Conservation (phyloP, 1,140 invertebrate species). For the Caenorhabditis remanei region DNA sequence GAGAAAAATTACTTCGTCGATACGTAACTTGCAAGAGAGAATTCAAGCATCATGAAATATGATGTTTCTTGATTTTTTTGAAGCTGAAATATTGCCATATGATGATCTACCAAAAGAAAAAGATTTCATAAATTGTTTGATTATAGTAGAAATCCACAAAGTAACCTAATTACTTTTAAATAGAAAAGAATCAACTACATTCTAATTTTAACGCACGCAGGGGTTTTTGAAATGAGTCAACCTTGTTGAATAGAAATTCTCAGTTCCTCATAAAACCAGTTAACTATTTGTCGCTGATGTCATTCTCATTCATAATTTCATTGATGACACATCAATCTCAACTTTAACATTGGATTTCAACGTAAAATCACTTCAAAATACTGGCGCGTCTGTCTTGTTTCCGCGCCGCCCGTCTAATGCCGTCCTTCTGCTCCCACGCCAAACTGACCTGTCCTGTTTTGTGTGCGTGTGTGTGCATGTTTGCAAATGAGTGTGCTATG, state of each 20-base stretch:
- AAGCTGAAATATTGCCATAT: no score
- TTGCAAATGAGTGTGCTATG: constrained; percentile 37
- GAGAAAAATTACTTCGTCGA: no score
- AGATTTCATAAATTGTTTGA: no score
- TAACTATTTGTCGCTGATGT: constrained; percentile 16
- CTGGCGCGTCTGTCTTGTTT: constrained; percentile 42
- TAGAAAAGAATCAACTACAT: no score
- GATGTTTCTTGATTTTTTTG: no score
- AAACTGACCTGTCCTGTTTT: constrained; percentile 54
- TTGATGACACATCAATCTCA: constrained; percentile 51
- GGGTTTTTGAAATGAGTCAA: neutral
- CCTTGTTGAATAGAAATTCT: neutral
- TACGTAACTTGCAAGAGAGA: no score
- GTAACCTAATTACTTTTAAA: no score
- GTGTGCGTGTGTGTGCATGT: constrained; percentile 45
- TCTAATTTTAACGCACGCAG: no score
- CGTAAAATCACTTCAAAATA: constrained; percentile 16
- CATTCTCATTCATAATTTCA: neutral
- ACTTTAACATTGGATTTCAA: constrained; percentile 24
- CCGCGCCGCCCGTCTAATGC: constrained; percentile 22
- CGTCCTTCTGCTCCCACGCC: constrained; percentile 47
- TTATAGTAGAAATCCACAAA: no score
- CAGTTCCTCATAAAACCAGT: neutral
- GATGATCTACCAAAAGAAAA: no score
- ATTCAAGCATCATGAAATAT: no score